phyloP scores from a whole-genome alignment of 1,140 invertebrate genomes.

The Macrosteles quadrilineatus region DNA sequence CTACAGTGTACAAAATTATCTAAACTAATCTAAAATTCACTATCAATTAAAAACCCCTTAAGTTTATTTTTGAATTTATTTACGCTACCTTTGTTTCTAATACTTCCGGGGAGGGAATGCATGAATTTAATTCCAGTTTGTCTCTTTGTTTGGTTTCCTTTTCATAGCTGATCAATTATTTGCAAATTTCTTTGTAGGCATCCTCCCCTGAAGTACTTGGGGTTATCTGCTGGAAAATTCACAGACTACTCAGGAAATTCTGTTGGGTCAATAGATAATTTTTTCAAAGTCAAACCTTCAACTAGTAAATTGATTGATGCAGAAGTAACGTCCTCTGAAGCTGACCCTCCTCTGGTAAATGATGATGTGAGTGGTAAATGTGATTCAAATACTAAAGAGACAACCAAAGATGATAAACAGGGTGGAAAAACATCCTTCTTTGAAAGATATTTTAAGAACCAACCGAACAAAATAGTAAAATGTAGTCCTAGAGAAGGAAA shows the following conservation, averaged over 20 bases:
- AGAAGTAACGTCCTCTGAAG: neutral
- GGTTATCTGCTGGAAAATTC: slow-evolving; percentile 56
- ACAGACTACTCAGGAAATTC: slow-evolving; percentile 26
- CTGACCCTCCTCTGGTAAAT: neutral
- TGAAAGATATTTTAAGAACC: slow-evolving; percentile 30
- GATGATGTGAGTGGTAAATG: neutral
- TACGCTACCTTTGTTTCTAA: too few relatives aligned
- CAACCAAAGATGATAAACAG: neutral
- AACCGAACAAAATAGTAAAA: neutral
- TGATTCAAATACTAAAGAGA: neutral
- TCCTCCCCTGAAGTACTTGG: slow-evolving; percentile 51
- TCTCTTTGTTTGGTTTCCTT: too few relatives aligned
- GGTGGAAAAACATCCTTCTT: slow-evolving; percentile 33
- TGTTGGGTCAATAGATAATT: slow-evolving; percentile 31
- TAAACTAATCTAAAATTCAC: too few relatives aligned
- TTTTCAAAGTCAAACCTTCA: slow-evolving; percentile 30
- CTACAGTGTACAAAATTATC: too few relatives aligned
- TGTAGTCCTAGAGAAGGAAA: neutral
- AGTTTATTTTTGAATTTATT: too few relatives aligned
- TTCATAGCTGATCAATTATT: too few relatives aligned
- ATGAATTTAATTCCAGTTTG: too few relatives aligned
- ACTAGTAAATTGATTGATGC: neutral
- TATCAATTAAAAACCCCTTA: too few relatives aligned
- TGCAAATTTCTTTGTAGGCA: slow-evolving; percentile 44
- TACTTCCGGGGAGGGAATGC: too few relatives aligned